Evolutionary conservation across 1,140 invertebrate genomes (phyloP), one percentile per base, ranked within the genome.

Genomic region (Bombus fervidus): DNA sequence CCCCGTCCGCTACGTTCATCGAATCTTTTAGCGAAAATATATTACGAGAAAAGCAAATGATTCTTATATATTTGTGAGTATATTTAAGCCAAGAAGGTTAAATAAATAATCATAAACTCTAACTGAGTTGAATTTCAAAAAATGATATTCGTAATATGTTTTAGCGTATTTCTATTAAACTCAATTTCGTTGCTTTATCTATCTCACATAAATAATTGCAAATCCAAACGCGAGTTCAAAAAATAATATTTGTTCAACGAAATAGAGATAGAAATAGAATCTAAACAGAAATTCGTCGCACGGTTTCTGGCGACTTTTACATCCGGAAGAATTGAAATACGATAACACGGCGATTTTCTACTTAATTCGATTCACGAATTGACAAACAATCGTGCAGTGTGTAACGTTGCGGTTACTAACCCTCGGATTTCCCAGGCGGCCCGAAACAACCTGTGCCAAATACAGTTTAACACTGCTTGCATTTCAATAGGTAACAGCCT

Each of bases 371-470:
- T 81, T 57, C 41, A 13, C 28, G 28, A 34, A 81, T 85, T 34
- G 59, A 62, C 66, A 81, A 74, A 85, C 43, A 81, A 28, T 74
- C 22, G 6, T 12, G 12, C 74, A 37, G 37, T 12, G 64, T 59
- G 43, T 34, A 53, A 69, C n/a, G 75, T 31, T 12, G 37, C 47
- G 74, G 74, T 66, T 66, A 43, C 53, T 74, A 85, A 73, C 57
- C 77, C 41, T n/a, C 71, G 69, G n/a, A 85, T 85, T 85, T 85
- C 78, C 83, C 78, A 79, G 66, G 71, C 68, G 82, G 10, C 39
- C 22, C 34, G 41, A 74, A 81, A 81, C 83, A 85, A 73, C 59
- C 59, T 31, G 57, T 34, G 78, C 78, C 69, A 85, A 81, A 66
- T 74, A 43, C 77, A 57, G 43, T 74, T 85, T 85, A 85, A 81